These are phyloP conservation scores for Rhineura floridana DNA, from an alignment of 2,113 vertebrate genomes.

Conservation along the genomic window DNA sequence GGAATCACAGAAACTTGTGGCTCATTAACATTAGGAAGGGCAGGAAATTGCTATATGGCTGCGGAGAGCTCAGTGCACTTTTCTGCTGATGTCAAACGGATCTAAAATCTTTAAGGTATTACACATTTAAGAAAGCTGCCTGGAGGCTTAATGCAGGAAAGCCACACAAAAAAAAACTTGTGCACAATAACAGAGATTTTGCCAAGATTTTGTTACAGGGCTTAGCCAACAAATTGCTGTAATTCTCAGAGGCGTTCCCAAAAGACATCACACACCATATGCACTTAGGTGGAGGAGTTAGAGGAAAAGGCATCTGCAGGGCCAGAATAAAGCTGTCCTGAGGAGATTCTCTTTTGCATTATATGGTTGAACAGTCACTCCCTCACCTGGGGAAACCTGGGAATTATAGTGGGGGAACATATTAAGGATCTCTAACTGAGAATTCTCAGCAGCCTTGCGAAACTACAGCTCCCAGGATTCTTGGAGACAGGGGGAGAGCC, in stretches of 20 bases:
- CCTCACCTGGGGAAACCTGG: not conserved
- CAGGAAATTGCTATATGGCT: constrained; percentile 66
- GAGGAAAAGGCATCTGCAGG: not conserved
- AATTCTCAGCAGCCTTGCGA: not conserved
- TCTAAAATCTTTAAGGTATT: constrained; percentile 72
- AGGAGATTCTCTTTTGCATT: not conserved
- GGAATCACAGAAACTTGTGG: constrained; percentile 67
- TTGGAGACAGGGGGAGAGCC: too few species aligned
- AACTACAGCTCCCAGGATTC: not conserved
- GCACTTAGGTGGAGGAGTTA: not conserved
- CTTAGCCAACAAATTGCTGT: constrained; percentile 2
- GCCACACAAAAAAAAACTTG: constrained; percentile 44
- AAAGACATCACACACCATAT: not conserved
- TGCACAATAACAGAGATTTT: constrained; percentile 47
- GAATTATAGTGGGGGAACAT: too few species aligned
- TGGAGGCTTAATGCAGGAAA: constrained; percentile 56
- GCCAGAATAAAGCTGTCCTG: not conserved
- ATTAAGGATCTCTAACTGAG: not conserved
- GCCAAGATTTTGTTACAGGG: constrained; percentile 49
- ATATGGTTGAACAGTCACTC: not conserved
- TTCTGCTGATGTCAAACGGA: constrained; percentile 69
- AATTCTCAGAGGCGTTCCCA: constrained; percentile 28
- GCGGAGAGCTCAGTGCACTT: constrained; percentile 56
- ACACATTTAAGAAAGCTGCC: constrained; percentile 67
- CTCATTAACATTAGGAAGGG: constrained; percentile 65